These are phyloP conservation scores for Drosophila kurseongensis DNA, from an alignment of 1,140 invertebrate species.

Conservation along the genomic window DNA sequence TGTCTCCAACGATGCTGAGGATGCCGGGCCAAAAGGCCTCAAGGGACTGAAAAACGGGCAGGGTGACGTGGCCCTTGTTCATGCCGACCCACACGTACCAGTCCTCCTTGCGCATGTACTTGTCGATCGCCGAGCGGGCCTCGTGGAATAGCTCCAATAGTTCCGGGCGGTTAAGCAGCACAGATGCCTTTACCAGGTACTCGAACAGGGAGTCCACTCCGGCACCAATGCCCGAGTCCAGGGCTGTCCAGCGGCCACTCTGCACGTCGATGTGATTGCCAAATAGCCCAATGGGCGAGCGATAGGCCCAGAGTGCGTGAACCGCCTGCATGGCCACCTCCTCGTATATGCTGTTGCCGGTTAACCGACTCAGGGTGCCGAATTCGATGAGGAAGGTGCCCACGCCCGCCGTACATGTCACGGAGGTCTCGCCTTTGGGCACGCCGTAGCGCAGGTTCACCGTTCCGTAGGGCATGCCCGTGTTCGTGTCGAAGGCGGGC, in stretches of 20 bases:
- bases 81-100: constrained; percentile 99
- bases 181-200: constrained; percentile 98
- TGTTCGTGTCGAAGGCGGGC: constrained; percentile 94
- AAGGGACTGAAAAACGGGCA: constrained; percentile 98
- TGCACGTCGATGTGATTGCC: constrained; percentile 99
- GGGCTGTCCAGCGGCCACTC: constrained; percentile 98
- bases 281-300: constrained; percentile 95
- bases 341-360: constrained; percentile 97
- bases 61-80: constrained; percentile 96
- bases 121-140: constrained; percentile 92
- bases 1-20: constrained; percentile 95
- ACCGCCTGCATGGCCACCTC: constrained; percentile 97
- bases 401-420: constrained; percentile 99
- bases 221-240: constrained; percentile 96
- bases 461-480: constrained; percentile 99
- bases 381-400: constrained; percentile 99
- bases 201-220: constrained; percentile 99
- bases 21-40: constrained; percentile 99
- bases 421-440: constrained; percentile 94
- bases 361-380: constrained; percentile 96
- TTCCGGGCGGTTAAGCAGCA: constrained; percentile 92
- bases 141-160: constrained; percentile 96
- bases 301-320: constrained; percentile 93
- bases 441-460: constrained; percentile 97
- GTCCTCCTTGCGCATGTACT: constrained; percentile 96